Base-by-base conservation (phyloP, 2,797 vertebrate species). In the Crenuchus spilurus region DNA sequence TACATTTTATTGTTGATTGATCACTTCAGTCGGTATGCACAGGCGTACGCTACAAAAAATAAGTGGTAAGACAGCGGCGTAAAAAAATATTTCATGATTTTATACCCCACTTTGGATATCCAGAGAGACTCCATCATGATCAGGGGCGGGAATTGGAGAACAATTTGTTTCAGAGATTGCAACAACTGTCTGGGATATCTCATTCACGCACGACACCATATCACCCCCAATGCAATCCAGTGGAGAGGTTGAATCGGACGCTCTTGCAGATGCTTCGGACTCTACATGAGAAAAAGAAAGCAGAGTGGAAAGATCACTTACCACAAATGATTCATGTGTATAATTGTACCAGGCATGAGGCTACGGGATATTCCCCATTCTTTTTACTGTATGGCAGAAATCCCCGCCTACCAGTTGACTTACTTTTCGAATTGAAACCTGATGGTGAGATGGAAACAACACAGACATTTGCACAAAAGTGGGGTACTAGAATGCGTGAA, bases 21-120 rank as follows among this genome's bases (percentile, higher is more conserved):
- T 18, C 67, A 72, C 44, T 72, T 75, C 4, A 71, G 42, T 0
- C 42, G n/a, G 13, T 77, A 66, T 22, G 18, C 44, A 0, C 42
- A 62, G 20, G 57, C 57, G 0, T 70, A 46, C 13, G 37, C 39
- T 18, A 70, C 37, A 49, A 49, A 20, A 16, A 44, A 44, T n/a
- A n/a, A n/a, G n/a, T n/a, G 26, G 26, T 10, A 64, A 64, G 6
- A 46, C n/a, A 0, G 28, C 18, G 18, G 0, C 63, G 1, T 16
- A 37, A 65, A n/a, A n/a, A 67, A 14, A 63, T 68, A 0, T 78
- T 73, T 33, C 31, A 55, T 7, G 39, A 74, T 16, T 68, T 77
- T 16, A 65, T 76, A 6, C 74, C 67, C 30, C 42, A 33, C 13
- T 76, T 71, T 31, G 51, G 68, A 14, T 76, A 65, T n/a, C 68